Conservation (phyloP, 2,888 invertebrate species). For the Eristalis intricaria region DNA sequence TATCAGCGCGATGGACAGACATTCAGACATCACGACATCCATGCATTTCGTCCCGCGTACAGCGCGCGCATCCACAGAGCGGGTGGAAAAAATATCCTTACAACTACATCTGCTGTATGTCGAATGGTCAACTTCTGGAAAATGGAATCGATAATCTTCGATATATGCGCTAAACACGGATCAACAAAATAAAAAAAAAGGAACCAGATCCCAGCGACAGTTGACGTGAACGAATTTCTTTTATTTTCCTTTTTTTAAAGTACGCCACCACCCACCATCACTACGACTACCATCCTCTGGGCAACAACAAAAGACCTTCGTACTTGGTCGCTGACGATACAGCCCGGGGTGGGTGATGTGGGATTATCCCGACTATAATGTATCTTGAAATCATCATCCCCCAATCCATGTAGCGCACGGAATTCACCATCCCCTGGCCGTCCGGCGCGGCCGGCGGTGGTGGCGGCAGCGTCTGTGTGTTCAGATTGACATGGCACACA, state of each 20-base stretch:
- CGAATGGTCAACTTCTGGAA: slow-evolving; percentile 71
- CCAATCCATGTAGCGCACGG: slow-evolving; percentile 21
- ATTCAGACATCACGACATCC: not conserved
- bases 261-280: slow-evolving; percentile 11
- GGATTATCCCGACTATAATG: slow-evolving; percentile 66
- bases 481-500: slow-evolving; percentile 70
- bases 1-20: slow-evolving; percentile 35
- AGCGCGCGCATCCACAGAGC: not conserved
- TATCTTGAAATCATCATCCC: slow-evolving; percentile 67
- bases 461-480: slow-evolving; percentile 37
- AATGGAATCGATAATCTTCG: slow-evolving; percentile 73
- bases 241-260: slow-evolving; percentile 19
- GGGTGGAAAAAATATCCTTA: slow-evolving; percentile 21
- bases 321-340: slow-evolving; percentile 46
- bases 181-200: slow-evolving; percentile 18
- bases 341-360: slow-evolving; percentile 60
- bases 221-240: slow-evolving; percentile 59
- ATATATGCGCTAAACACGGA: slow-evolving; percentile 72
- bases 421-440: slow-evolving; percentile 29
- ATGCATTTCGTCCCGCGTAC: not conserved
- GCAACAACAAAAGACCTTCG: slow-evolving; percentile 65
- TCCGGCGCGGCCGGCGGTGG: not conserved
- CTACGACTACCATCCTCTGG: slow-evolving; percentile 13
- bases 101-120: slow-evolving; percentile 61
- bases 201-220: slow-evolving; percentile 50